Base-by-base conservation (phyloP, 30 jellyfish, hydroid and myxozoan genomes). In the Pseudorhiza aurosa region DNA sequence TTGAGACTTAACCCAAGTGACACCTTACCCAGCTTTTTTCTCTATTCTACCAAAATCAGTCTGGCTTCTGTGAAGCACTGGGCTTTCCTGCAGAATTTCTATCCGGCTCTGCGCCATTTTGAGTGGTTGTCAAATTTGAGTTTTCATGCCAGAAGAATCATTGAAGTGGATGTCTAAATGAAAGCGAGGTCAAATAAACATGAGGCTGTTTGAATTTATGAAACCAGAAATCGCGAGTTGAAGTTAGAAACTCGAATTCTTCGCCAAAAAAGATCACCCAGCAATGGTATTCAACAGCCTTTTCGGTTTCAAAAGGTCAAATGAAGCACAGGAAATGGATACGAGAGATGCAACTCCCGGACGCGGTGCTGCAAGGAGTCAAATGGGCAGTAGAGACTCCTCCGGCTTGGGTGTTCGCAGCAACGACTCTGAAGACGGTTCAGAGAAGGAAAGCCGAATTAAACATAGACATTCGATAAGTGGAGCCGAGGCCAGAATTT, bases 21-120 rank as follows among this genome's bases (percentile, higher is more conserved):
- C 32, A 2, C 4, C 85, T 30, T 55, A 80, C 91, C 91, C 84
- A 21, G 35, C 37, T 8, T 67, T 65, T 65, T 68, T 80, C 91
- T 80, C 84, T 32, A 80, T 80, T 65, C 91, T 65, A n/a, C 91
- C 91, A 21, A 80, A 70, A 32, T 80, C 91, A 7, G 57, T 80
- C 39, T 68, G 91, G 36, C 58, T 80, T 24, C 91, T 69, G 14
- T 80, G 84, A 45, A 80, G 56, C 64, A 80, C 22, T 14, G 43
- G n/a, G 27, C 65, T 80, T 47, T 80, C 91, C 26, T 80, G 63
- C 8, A 62, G 56, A 18, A 80, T n/a, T 42, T 80, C 91, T 4
- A 80, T 80, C 57, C 71, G 65, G 36, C 19, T 27, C 56, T 68
- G 62, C 90, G 82, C 88, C 88, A 76, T 76, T 22, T 77, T 62